phyloP scores from a whole-genome alignment of 2,888 invertebrate species.

The Macropis europaea region DNA sequence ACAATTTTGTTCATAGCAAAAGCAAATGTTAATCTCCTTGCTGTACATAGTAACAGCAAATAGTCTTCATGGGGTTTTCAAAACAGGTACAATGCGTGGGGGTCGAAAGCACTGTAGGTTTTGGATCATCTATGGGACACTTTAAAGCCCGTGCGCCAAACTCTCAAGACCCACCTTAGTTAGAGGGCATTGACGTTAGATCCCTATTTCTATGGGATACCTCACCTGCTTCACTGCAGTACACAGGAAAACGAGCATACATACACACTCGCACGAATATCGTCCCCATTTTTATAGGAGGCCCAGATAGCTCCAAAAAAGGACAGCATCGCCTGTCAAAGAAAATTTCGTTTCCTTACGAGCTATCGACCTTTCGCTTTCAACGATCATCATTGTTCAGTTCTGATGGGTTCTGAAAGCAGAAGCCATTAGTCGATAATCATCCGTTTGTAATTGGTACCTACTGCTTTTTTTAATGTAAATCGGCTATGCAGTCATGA shows the following conservation, averaged over 20 bases:
- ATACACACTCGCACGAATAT: background rate
- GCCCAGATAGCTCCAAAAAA: background rate
- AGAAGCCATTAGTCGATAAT: conserved; percentile 39
- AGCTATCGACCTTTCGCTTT: conserved; percentile 11
- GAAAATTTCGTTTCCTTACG: conserved; percentile 23
- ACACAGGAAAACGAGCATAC: conserved; percentile 21
- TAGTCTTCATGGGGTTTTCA: background rate
- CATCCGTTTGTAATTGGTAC: conserved; percentile 37
- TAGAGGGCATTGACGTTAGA: conserved; percentile 65
- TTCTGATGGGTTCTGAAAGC: conserved; percentile 6
- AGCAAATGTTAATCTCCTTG: no score
- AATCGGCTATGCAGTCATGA: background rate
- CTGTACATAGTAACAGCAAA: no score
- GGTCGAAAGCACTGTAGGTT: conserved; percentile 46
- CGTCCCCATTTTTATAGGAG: background rate
- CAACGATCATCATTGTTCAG: background rate
- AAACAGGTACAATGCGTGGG: conserved; percentile 7
- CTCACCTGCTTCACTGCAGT: conserved; percentile 53
- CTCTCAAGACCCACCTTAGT: conserved; percentile 61
- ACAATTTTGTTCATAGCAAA: background rate
- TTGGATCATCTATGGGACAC: conserved; percentile 28
- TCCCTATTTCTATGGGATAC: conserved; percentile 36
- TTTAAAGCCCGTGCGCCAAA: conserved; percentile 35
- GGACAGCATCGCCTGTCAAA: background rate
- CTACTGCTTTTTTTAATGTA: background rate